Evolutionary conservation across 2,113 vertebrate species (phyloP).

Genomic region (Myodes glareolus): DNA sequence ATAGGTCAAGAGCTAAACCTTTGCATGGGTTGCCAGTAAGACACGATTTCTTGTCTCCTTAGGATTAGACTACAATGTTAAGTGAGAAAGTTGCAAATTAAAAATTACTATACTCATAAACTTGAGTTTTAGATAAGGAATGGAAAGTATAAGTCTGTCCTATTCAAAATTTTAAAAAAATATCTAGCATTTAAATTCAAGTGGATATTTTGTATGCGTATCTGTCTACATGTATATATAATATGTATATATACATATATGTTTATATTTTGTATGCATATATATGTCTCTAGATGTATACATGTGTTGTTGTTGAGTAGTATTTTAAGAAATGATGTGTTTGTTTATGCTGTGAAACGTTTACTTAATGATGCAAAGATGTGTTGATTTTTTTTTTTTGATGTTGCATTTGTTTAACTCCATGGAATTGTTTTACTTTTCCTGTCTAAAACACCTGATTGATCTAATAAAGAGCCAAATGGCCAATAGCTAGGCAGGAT

Average conservation of each 20-base stretch:
- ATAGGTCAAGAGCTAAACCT: neutral
- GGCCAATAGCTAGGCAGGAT: too few species aligned
- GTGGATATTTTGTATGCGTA: neutral
- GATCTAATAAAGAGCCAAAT: too few species aligned
- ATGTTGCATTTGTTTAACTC: too few species aligned
- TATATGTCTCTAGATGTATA: neutral
- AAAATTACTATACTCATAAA: neutral
- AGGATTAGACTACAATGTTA: neutral
- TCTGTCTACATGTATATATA: neutral
- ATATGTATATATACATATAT: too few species aligned
- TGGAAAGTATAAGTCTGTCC: neutral
- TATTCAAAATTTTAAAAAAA: neutral
- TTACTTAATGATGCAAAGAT: too few species aligned
- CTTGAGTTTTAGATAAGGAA: slow-evolving; percentile 33
- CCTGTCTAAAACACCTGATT: too few species aligned
- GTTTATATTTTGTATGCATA: neutral
- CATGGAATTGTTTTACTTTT: too few species aligned
- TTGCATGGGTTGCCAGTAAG: neutral
- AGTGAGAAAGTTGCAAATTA: neutral
- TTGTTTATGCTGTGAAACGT: too few species aligned
- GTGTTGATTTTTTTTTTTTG: too few species aligned
- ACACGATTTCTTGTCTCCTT: neutral
- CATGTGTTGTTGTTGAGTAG: too few species aligned
- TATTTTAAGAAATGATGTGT: too few species aligned
- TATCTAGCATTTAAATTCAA: slow-evolving; percentile 49